Evolutionary conservation across 2,888 invertebrate genomes (phyloP), one percentile per base, ranked within the genome.

Genomic region (Corbicula japonica): DNA sequence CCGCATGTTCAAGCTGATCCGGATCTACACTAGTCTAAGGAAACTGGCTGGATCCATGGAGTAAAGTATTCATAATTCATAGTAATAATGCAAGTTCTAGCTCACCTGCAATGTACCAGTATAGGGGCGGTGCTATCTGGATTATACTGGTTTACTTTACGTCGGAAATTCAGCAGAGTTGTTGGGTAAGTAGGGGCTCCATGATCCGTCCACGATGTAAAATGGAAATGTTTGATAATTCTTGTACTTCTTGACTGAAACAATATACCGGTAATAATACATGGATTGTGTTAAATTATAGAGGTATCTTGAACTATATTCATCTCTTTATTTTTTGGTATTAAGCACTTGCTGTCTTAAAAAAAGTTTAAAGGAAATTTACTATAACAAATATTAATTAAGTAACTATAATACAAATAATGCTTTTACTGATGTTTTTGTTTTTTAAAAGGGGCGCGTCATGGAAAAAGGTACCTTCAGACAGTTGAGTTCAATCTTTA

Each of bases 171-270:
- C 60, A 91, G 77, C 74, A 92, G 78, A 32, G 91, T 88, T 5
- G 91, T 91, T 23, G 91, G 88, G 66, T 88, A 87, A 6, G 88
- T 90, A 6, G 91, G 89, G n/a, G 90, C 91, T 3, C 90, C 91
- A 70, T 92, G 92, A 73, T 92, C 92, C 2, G 91, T 89, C 92
- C 92, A 91, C 2, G 89, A 89, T 32, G 88, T 89, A 73, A 91
- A 92, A 75, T 92, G 92, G 70, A 90, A 91, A 85, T 91, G 91
- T 68, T 91, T 91, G 28, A 91, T 88, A 54, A 89, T 87, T 30
- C 90, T 85, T 65, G 84, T 87, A 50, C 85, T 85, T 65, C 88
- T 87, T 21, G 82, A 84, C 91, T 91, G 41, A 71, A 74, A 56
- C 44, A 66, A n/a, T n/a, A n/a, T n/a, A n/a, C n/a, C n/a, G n/a